These are phyloP conservation scores for Stomatorhinus ivindoensis DNA, from an alignment of 2,113 vertebrate species.

Conservation along the genomic window DNA sequence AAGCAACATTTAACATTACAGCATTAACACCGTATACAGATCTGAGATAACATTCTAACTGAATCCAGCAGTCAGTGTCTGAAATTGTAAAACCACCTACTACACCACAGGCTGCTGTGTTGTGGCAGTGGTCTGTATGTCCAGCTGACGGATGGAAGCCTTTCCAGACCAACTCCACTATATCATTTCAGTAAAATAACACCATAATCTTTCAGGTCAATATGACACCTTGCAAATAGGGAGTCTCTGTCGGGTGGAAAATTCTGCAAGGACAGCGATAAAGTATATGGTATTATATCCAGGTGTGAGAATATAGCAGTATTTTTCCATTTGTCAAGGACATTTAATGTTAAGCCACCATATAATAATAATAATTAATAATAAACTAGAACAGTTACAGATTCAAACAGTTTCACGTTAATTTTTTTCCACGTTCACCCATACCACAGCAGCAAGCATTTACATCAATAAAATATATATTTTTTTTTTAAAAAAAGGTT, in stretches of 20 bases:
- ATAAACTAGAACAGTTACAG: background rate
- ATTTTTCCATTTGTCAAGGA: background rate
- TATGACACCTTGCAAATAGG: background rate
- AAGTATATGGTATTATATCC: background rate
- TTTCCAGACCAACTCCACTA: background rate
- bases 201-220: background rate
- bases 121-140: background rate
- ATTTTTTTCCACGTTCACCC: too few species aligned
- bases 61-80: background rate
- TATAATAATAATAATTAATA: background rate
- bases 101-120: background rate
- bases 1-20: background rate
- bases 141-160: background rate
- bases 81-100: background rate
- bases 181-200: background rate
- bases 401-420: too few species aligned
- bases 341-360: background rate
- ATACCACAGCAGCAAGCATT: too few species aligned
- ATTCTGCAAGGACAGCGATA: background rate
- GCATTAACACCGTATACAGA: background rate
- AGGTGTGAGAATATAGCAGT: background rate
- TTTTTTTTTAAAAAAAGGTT: too few species aligned
- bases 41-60: background rate
- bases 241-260: background rate
- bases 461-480: too few species aligned